phyloP scores from a whole-genome alignment of 2,888 invertebrate species.

The Macrosoma leucophasiata region DNA sequence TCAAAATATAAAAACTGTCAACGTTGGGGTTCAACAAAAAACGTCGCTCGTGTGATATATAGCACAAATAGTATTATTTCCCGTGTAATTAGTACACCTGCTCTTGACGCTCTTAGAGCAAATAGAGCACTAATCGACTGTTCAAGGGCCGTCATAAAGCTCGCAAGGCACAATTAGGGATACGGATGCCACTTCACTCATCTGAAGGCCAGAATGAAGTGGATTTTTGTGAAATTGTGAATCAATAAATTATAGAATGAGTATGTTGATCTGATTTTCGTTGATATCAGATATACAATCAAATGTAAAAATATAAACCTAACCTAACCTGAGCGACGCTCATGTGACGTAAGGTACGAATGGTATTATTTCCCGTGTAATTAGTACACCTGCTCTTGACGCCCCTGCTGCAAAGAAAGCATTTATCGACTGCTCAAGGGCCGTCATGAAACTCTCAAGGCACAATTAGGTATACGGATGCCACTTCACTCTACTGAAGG shows the following conservation, averaged over 20 bases:
- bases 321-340: too few relatives aligned
- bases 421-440: slow-evolving; percentile 10
- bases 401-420: slow-evolving; percentile 16
- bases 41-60: too few relatives aligned
- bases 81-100: slow-evolving; percentile 21
- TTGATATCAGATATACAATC: too few relatives aligned
- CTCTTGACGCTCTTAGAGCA: slow-evolving; percentile 13
- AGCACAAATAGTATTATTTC: slow-evolving; percentile 16
- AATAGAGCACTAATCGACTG: slow-evolving; percentile 18
- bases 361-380: slow-evolving; percentile 20
- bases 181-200: slow-evolving; percentile 25
- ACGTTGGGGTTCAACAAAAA: too few relatives aligned
- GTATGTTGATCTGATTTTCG: too few relatives aligned
- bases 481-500: slow-evolving; percentile 24
- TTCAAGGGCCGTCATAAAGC: slow-evolving; percentile 6
- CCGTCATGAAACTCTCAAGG: slow-evolving; percentile 13
- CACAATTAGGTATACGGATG: slow-evolving; percentile 24
- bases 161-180: slow-evolving; percentile 23
- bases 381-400: slow-evolving; percentile 19
- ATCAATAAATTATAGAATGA: too few relatives aligned
- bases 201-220: slow-evolving; percentile 20
- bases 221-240: too few relatives aligned
- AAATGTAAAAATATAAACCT: too few relatives aligned
- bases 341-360: too few relatives aligned
- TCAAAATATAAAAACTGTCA: too few relatives aligned